These are phyloP conservation scores for Gambelia wislizenii DNA, from an alignment of 2,797 vertebrate genomes.

Conservation along the genomic window DNA sequence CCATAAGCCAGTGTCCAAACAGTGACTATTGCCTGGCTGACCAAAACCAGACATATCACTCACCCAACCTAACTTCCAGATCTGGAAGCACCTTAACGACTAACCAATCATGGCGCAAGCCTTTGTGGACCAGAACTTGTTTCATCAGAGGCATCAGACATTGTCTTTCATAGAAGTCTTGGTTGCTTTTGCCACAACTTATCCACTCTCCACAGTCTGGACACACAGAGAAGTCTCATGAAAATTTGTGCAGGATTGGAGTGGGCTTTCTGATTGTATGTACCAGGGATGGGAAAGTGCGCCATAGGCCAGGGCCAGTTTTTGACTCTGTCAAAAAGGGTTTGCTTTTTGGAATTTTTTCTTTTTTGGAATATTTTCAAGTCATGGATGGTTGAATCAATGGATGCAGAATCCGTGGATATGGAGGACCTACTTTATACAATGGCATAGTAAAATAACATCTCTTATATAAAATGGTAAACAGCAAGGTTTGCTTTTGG, in stretches of 20 bases:
- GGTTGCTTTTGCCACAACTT: neutral
- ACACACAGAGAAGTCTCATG: neutral
- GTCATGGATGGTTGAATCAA: too few relatives aligned
- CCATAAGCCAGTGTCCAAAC: neutral
- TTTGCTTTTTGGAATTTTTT: too few relatives aligned
- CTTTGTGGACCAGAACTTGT: neutral
- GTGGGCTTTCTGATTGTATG: too few relatives aligned
- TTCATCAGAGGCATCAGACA: neutral
- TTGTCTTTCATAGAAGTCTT: neutral
- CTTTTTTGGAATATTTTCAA: too few relatives aligned
- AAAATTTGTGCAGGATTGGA: neutral
- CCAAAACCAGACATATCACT: neutral
- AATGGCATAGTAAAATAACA: too few relatives aligned
- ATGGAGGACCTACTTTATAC: too few relatives aligned
- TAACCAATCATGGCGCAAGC: neutral
- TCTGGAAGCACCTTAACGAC: neutral
- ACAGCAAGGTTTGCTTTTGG: too few relatives aligned
- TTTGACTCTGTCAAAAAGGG: too few relatives aligned
- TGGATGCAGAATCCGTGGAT: too few relatives aligned
- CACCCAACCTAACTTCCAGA: neutral
- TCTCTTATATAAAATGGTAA: too few relatives aligned
- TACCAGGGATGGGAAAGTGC: too few relatives aligned
- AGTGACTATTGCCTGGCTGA: neutral
- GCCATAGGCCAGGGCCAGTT: too few relatives aligned
- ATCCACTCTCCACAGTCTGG: neutral